Evolutionary conservation across 2,113 vertebrate species (phyloP).

Genomic region (Dolichotis patagonum): DNA sequence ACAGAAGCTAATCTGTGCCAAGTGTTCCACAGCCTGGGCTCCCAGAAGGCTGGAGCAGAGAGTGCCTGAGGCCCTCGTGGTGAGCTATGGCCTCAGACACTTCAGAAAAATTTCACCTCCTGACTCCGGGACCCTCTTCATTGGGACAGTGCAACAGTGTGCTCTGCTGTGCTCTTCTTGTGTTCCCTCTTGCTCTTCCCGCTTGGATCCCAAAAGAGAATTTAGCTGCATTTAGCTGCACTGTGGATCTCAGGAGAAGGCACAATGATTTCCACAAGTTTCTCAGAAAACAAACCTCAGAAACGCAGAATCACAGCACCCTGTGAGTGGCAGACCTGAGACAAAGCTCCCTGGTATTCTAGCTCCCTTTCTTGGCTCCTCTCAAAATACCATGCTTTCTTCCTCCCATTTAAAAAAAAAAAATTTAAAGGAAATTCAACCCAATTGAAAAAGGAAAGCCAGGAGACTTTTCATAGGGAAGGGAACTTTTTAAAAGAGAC

Average conservation of each 20-base stretch:
- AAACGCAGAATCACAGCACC: fast-evolving
- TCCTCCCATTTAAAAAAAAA: not conserved
- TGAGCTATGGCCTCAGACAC: not conserved
- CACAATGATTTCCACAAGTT: not conserved
- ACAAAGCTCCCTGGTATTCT: not conserved
- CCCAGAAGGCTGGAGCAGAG: not conserved
- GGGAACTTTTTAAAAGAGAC: not conserved
- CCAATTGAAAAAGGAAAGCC: not conserved
- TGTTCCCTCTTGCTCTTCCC: not conserved
- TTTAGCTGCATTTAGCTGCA: not conserved
- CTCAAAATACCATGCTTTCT: not conserved
- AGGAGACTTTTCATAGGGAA: not conserved
- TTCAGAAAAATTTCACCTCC: not conserved
- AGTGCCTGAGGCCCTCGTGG: not conserved
- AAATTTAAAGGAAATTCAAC: not conserved
- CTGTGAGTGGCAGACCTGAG: not conserved
- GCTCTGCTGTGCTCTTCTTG: not conserved
- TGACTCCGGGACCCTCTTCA: not conserved
- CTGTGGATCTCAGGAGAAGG: not conserved
- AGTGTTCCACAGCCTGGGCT: not conserved
- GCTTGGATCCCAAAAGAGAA: not conserved
- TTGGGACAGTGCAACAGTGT: not conserved
- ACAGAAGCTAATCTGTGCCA: not conserved
- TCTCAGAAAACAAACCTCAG: not conserved
- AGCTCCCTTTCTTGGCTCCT: fast-evolving